These are phyloP conservation scores for Hydrotaea cyrtoneurina DNA, from an alignment of 2,888 invertebrate species.

Conservation along the genomic window DNA sequence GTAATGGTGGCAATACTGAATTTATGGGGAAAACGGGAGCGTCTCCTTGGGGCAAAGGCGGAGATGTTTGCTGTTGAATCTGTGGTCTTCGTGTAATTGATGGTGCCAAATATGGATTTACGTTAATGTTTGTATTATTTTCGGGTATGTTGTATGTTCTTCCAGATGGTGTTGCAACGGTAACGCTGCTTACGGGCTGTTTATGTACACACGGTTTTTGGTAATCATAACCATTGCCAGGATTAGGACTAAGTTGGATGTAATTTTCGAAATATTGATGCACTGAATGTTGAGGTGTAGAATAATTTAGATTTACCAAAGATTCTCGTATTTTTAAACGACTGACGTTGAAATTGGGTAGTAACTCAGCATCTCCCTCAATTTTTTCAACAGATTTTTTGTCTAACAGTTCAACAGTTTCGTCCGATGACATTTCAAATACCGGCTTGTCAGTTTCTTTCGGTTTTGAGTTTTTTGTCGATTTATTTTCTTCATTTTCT, in stretches of 20 bases:
- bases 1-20: conserved; percentile 69
- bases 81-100: conserved; percentile 73
- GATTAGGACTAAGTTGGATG: conserved; percentile 68
- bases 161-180: conserved; percentile 76
- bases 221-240: conserved; percentile 75
- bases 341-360: conserved; percentile 71
- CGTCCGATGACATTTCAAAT: conserved; percentile 61
- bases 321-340: conserved; percentile 72
- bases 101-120: conserved; percentile 78
- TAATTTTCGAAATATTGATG: conserved; percentile 75
- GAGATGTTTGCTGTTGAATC: conserved; percentile 61
- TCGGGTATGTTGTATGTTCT: conserved; percentile 76
- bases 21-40: conserved; percentile 67
- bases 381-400: conserved; percentile 74
- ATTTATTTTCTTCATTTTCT: conserved; percentile 53
- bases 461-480: conserved; percentile 30
- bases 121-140: conserved; percentile 73
- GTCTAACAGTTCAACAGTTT: conserved; percentile 48
- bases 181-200: conserved; percentile 72
- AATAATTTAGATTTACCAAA: conserved; percentile 73
- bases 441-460: conserved; percentile 64
- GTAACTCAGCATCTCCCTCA: conserved; percentile 78
- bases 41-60: conserved; percentile 30
- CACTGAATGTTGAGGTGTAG: conserved; percentile 74
- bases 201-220: conserved; percentile 68